These are phyloP conservation scores for Condylura cristata DNA, from an alignment of 2,113 vertebrate species.

Conservation along the genomic window DNA sequence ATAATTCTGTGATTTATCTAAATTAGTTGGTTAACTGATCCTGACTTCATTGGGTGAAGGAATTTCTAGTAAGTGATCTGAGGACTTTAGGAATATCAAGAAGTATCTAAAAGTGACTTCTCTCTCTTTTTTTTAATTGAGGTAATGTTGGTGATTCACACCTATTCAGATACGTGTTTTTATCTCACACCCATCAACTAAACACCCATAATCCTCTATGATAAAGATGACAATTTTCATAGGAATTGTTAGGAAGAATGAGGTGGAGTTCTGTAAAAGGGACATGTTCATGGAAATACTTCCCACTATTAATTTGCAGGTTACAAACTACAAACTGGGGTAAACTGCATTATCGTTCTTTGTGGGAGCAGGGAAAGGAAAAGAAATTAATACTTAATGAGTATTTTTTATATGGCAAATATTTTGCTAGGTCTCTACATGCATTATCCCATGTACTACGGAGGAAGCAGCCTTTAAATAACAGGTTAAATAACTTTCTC, in stretches of 20 bases:
- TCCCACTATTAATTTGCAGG: neutral
- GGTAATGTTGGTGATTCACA: no score
- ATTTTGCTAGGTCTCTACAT: conserved; percentile 29
- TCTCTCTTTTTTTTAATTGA: neutral
- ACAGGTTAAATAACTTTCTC: conserved; percentile 60
- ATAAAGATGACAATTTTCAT: neutral
- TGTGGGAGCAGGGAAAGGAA: conserved; percentile 25
- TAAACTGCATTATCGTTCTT: neutral
- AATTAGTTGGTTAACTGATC: neutral
- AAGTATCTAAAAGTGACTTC: neutral
- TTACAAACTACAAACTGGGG: conserved; percentile 1
- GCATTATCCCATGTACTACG: neutral
- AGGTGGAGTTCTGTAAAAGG: neutral
- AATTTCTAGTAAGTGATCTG: neutral
- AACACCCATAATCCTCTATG: no score
- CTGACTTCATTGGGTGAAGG: neutral
- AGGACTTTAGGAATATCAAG: conserved; percentile 1
- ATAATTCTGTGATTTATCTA: conserved; percentile 3
- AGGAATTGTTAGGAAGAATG: neutral
- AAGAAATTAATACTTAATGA: conserved; percentile 33
- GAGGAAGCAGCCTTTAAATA: conserved; percentile 51
- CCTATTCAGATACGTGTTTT: no score
- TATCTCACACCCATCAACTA: no score
- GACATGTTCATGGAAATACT: neutral
- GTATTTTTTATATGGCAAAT: neutral